Evolutionary conservation across 2,888 invertebrate species (phyloP).

Genomic region (Tortrix viridana): DNA sequence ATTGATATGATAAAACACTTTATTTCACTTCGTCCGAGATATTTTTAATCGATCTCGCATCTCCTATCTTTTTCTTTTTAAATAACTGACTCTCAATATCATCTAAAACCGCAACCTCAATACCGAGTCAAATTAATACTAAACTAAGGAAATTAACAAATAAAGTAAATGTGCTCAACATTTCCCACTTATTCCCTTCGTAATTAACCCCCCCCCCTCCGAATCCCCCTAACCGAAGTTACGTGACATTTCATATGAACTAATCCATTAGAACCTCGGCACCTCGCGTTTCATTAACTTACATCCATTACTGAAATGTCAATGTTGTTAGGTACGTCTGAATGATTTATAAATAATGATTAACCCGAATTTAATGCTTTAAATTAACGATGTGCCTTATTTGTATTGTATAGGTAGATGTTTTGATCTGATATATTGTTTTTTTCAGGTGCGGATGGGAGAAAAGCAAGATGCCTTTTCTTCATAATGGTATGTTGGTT

Average conservation of each 20-base stretch:
- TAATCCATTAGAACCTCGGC: slow-evolving; percentile 18
- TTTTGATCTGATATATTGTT: background rate
- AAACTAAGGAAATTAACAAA: too few relatives aligned
- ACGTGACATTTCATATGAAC: slow-evolving; percentile 13
- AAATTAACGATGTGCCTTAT: background rate
- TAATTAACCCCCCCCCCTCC: slow-evolving; percentile 6
- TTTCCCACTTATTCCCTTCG: slow-evolving; percentile 9
- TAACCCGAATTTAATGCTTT: too few relatives aligned
- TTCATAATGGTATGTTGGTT: slow-evolving; percentile 59
- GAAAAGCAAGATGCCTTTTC: slow-evolving; percentile 50
- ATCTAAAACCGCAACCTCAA: too few relatives aligned
- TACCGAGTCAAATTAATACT: too few relatives aligned
- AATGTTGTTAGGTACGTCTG: background rate
- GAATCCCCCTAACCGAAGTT: background rate
- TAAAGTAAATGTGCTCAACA: background rate
- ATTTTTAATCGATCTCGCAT: too few relatives aligned
- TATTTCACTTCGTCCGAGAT: too few relatives aligned
- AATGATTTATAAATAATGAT: too few relatives aligned
- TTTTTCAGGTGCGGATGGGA: slow-evolving; percentile 29
- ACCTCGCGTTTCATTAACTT: background rate
- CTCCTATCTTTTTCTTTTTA: too few relatives aligned
- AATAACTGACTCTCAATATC: too few relatives aligned
- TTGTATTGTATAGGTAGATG: too few relatives aligned
- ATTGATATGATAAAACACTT: too few relatives aligned
- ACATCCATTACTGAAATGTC: slow-evolving; percentile 6